phyloP scores from a whole-genome alignment of 2,888 invertebrate genomes.

The Metopia argyrocephala region DNA sequence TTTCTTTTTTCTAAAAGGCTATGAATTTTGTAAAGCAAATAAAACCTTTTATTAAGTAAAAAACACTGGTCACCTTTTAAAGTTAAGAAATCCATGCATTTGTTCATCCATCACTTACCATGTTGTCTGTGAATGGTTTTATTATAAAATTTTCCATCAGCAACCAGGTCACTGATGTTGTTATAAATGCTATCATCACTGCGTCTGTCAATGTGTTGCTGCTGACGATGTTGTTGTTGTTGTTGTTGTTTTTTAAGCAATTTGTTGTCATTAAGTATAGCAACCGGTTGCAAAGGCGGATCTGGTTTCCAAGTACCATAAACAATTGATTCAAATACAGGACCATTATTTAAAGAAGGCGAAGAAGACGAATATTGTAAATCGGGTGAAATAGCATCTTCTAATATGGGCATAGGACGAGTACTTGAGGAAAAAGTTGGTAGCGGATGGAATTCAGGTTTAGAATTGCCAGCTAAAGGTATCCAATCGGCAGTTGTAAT shows the following conservation, averaged over 20 bases:
- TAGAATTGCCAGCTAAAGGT: conserved; percentile 20
- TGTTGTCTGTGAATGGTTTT: conserved; percentile 60
- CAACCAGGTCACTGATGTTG: neutral
- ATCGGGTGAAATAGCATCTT: conserved; percentile 44
- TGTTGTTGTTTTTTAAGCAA: neutral
- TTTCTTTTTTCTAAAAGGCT: too few relatives aligned
- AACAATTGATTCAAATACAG: conserved; percentile 69
- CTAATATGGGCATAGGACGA: conserved; percentile 1
- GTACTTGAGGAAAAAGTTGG: neutral
- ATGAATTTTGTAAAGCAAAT: too few relatives aligned
- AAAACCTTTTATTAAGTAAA: too few relatives aligned
- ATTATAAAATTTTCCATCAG: conserved; percentile 40
- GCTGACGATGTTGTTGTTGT: neutral
- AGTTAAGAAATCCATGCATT: too few relatives aligned
- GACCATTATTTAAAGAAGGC: conserved; percentile 47
- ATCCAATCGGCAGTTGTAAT: conserved; percentile 20
- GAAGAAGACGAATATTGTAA: conserved; percentile 17
- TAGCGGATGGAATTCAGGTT: neutral
- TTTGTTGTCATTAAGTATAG: conserved; percentile 38
- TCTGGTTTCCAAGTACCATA: conserved; percentile 75
- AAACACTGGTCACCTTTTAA: too few relatives aligned
- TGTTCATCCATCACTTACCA: conserved; percentile 31
- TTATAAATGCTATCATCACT: neutral
- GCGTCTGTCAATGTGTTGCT: neutral
- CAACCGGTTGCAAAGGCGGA: conserved; percentile 68